Evolutionary conservation across 1,140 invertebrate genomes (phyloP), one percentile per base, ranked within the genome.

Genomic region (Cylas formicarius): DNA sequence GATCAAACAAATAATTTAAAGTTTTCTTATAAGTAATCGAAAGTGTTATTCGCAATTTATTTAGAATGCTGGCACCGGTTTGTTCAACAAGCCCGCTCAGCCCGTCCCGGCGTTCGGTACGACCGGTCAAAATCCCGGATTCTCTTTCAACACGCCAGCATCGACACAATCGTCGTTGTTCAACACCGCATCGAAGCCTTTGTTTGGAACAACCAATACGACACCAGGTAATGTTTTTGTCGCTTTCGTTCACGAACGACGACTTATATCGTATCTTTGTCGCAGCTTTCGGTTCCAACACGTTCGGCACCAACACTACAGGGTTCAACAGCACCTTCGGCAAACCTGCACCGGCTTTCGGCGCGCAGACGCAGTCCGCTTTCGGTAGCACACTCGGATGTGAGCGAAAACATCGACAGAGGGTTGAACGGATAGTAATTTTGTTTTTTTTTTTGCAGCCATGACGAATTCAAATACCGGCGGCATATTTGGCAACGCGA

Each of bases 141-240:
- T 58, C 39, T 28, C 40, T 7, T 58, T 58, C 37, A 53, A 46
- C 38, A 40, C 46, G 9, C 42, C 57, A 2, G 46, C 53, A 16
- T 41, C 57, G 5, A 57, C 57, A n/a, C 56, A 55, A 39, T 29
- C 54, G 14, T 55, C 35, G 38, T 44, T 69, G 53, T 62, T 61
- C 56, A 48, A 44, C 41, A 53, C 53, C 42, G 39, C 47, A 7
- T 44, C 65, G 10, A 65, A 70, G 24, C 57, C 64, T 16, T 60
- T 60, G 27, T 72, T 82, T 57, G 77, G 73, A 23, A 65, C 73
- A 1, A 72, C 75, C 4, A 71, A 73, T 4, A 72, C 72, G 0
- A 74, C 52, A 34, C 49, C 68, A 29, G 69, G 65, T 31, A 47
- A 16, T 35, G 11, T 16, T 9, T 16, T 16, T 35, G 8, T 16